Evolutionary conservation across 30 jellyfish, hydroid and myxozoan genomes (phyloP), one percentile per base, ranked within the genome.

Genomic region (Chironex yamaguchii): DNA sequence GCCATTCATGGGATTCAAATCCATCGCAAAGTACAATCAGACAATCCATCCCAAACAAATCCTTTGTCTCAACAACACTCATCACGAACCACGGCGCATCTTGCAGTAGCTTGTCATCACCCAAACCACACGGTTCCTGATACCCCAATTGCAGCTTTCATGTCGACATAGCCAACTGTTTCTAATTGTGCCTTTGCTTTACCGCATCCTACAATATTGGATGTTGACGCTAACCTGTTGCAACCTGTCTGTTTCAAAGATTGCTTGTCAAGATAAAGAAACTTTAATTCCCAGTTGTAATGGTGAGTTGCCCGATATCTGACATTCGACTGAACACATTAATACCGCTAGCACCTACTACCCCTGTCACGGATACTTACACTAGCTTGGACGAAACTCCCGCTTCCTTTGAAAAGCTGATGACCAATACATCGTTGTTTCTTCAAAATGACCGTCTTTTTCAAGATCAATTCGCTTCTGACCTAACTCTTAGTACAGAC

Each of bases 391-490:
- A n/a, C n/a, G n/a, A n/a, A n/a, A n/a, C n/a, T n/a, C n/a, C n/a
- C n/a, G n/a, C 9, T 20, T 68, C 82, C 68, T 32, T 68, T 32
- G 72, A 29, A 34, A 68, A 68, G 33, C 26, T 68, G 82, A 34
- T 29, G 28, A 26, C 33, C 9, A 68, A 68, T 68, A 30, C 82
- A 25, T 68, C 82, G 25, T 68, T 68, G 82, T 68, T 68, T 68
- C 33, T 68, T 68, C 82, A 68, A 22, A 36, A 30, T 33, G 71
- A 68, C n/a, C 82, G 82, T 29, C 23, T 68, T n/a, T 32, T 68
- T 29, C 82, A 68, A 68, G 4, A 32, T 68, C 82, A 68, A 29
- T 68, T 68, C 22, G 82, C 14, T 68, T 68, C 82, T 3, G 82
- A 68, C 77, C 9, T 23, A n/a, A n/a, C n/a, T n/a, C n/a, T n/a